Evolutionary conservation across 2,888 invertebrate species (phyloP).

Genomic region (Rambutsinella grinnellia): DNA sequence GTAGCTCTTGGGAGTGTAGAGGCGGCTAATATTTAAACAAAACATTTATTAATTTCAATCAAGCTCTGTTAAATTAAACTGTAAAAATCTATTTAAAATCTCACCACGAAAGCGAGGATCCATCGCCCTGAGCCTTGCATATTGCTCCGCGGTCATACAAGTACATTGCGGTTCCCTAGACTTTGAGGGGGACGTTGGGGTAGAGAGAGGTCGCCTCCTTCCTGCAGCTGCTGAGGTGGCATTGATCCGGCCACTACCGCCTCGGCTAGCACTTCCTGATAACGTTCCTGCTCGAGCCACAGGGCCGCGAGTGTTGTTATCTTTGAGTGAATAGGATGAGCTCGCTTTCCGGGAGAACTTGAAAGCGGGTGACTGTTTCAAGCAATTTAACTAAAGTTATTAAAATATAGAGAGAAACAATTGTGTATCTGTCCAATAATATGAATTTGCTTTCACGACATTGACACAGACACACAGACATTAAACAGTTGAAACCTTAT

Average conservation of each 20-base stretch:
- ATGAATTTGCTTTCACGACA: too few relatives aligned
- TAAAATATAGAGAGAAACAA: too few relatives aligned
- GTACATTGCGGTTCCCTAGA: conserved; percentile 90
- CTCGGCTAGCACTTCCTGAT: conserved; percentile 68
- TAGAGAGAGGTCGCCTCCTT: conserved; percentile 87
- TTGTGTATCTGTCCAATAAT: too few relatives aligned
- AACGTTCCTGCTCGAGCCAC: conserved; percentile 61
- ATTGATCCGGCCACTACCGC: conserved; percentile 71
- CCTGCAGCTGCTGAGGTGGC: conserved; percentile 73
- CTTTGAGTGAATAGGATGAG: conserved; percentile 94
- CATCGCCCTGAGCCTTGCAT: conserved; percentile 85
- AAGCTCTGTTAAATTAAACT: too few relatives aligned
- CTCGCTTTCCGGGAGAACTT: conserved; percentile 98
- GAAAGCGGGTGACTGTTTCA: conserved; percentile 97
- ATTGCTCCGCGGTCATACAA: conserved; percentile 94
- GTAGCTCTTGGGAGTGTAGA: conserved; percentile 65
- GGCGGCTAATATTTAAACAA: conserved; percentile 55
- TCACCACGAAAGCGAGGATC: conserved; percentile 84
- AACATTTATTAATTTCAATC: too few relatives aligned
- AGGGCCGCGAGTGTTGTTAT: conserved; percentile 74
- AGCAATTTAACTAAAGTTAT: too few relatives aligned
- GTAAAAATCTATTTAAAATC: not conserved
- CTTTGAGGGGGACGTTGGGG: conserved; percentile 92
- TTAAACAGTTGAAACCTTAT: too few relatives aligned
- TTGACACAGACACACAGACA: too few relatives aligned